A percentile compares a stretch with the other conserved stretches of the same genome.
Conservation (phyloP, 2,113 vertebrate genomes). For the Gymnocephalus cernua region DNA sequence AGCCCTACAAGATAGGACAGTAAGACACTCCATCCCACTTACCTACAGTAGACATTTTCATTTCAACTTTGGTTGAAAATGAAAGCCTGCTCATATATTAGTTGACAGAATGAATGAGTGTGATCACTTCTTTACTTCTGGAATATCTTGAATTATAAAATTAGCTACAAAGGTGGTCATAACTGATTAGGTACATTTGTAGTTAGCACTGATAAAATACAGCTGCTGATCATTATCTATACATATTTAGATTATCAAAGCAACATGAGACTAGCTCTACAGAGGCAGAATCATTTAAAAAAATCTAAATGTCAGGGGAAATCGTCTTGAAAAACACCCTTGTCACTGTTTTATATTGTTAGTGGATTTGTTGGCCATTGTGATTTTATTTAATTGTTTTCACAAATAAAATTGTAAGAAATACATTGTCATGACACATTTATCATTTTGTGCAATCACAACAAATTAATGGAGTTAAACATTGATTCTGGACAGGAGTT, state of each 20-base stretch:
- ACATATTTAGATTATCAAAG: neutral
- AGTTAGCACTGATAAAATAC: neutral
- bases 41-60: neutral
- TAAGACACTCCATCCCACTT: too few relatives aligned
- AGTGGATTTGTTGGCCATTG: neutral
- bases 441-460: too few relatives aligned
- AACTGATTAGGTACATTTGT: neutral
- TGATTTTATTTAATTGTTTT: neutral
- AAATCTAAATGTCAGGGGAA: too few relatives aligned
- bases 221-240: neutral
- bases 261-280: neutral
- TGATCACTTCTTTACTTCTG: neutral
- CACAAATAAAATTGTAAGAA: too few relatives aligned
- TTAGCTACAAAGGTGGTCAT: neutral
- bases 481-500: too few relatives aligned
- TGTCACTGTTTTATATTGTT: neutral
- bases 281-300: neutral
- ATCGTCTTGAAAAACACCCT: too few relatives aligned
- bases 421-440: too few relatives aligned
- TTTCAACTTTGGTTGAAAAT: neutral
- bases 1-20: too few relatives aligned
- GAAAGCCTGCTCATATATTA: too few relatives aligned
- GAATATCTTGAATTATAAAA: neutral
- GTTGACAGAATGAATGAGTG: too few relatives aligned
- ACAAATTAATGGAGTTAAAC: too few relatives aligned